A percentile compares a stretch with the other conserved stretches of the same genome.
These are phyloP conservation scores for Enteromius anoplus DNA, from an alignment of 2,797 vertebrate genomes.

Conservation along the genomic window DNA sequence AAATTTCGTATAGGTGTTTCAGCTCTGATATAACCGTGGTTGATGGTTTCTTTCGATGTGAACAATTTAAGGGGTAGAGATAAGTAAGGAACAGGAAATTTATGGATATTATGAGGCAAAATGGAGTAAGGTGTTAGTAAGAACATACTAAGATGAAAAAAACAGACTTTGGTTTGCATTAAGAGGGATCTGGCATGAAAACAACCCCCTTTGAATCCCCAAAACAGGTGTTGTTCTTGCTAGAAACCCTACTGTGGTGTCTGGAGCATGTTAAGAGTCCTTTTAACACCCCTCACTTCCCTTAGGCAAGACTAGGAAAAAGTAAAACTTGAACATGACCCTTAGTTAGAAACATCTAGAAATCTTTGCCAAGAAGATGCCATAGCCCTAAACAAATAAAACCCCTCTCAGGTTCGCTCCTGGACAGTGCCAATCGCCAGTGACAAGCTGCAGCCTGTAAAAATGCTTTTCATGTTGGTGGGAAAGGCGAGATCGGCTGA, in stretches of 20 bases:
- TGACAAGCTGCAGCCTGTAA: slow-evolving; percentile 55
- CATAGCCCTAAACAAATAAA: slow-evolving; percentile 43
- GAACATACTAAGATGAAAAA: slow-evolving; percentile 54
- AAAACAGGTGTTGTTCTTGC: slow-evolving; percentile 68
- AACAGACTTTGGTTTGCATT: slow-evolving; percentile 38
- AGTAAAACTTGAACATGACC: slow-evolving; percentile 28
- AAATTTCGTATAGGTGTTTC: slow-evolving; percentile 10
- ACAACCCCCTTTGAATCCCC: slow-evolving; percentile 54
- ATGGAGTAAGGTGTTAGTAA: slow-evolving; percentile 9
- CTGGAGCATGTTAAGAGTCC: slow-evolving; percentile 40
- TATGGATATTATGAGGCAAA: not conserved
- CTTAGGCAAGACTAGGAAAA: slow-evolving; percentile 11
- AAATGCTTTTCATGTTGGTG: slow-evolving; percentile 73
- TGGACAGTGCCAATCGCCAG: slow-evolving; percentile 64
- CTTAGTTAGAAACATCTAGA: slow-evolving; percentile 15
- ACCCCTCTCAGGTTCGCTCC: slow-evolving; percentile 42
- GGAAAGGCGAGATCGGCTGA: slow-evolving; percentile 72
- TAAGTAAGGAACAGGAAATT: not conserved
- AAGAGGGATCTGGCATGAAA: slow-evolving; percentile 45
- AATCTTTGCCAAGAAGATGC: slow-evolving; percentile 23
- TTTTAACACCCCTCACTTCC: slow-evolving; percentile 33
- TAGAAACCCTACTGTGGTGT: slow-evolving; percentile 28
- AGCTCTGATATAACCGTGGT: not conserved
- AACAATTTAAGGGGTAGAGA: not conserved
- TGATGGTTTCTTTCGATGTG: not conserved